phyloP scores from a whole-genome alignment of 2,888 invertebrate species.

The Trisateles emortualis region DNA sequence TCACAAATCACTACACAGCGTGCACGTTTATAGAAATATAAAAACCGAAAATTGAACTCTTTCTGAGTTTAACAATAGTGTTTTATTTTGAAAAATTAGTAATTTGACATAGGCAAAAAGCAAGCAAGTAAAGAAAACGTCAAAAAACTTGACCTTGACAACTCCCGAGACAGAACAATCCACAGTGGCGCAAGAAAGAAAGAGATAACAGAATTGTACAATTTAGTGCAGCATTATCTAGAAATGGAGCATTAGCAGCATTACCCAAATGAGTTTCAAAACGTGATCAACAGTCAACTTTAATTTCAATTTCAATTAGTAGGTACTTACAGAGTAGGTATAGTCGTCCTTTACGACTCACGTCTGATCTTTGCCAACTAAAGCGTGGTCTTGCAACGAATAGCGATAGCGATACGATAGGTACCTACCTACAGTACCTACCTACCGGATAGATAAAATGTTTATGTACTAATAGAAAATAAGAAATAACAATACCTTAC shows the following conservation, averaged over 20 bases:
- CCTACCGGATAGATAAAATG: too few relatives aligned
- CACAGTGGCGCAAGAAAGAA: constrained; percentile 7
- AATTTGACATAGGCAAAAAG: not conserved
- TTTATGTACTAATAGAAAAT: too few relatives aligned
- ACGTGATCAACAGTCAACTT: not conserved
- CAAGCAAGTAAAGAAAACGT: constrained; percentile 15
- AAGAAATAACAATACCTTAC: too few relatives aligned
- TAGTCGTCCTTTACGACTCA: too few relatives aligned
- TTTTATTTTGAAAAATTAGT: not conserved
- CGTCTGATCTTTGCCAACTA: too few relatives aligned
- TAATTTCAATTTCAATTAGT: too few relatives aligned
- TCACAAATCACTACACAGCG: not conserved
- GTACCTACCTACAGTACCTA: too few relatives aligned
- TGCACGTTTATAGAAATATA: not conserved
- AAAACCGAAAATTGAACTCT: too few relatives aligned
- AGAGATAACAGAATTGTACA: constrained; percentile 7
- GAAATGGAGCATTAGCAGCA: not conserved
- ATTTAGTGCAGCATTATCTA: not conserved
- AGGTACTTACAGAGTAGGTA: too few relatives aligned
- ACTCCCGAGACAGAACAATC: constrained; percentile 15
- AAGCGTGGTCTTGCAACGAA: too few relatives aligned
- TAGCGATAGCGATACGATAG: too few relatives aligned
- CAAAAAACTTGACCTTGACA: constrained; percentile 38
- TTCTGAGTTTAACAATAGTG: too few relatives aligned
- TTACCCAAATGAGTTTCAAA: not conserved